Evolutionary conservation across 2,113 vertebrate species (phyloP).

Genomic region (Gorsachius goisagi): DNA sequence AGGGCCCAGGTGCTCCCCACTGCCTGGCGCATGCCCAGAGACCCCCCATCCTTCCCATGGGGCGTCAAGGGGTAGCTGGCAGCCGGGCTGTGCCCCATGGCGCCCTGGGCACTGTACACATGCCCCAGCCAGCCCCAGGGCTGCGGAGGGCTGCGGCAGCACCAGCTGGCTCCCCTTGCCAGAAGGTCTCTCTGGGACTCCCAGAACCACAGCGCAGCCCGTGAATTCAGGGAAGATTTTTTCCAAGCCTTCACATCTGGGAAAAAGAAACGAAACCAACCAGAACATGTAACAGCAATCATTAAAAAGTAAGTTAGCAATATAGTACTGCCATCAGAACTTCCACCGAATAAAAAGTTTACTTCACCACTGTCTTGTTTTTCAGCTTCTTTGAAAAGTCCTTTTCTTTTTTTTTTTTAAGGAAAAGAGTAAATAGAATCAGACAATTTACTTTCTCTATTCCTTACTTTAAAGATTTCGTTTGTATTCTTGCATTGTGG

Average conservation of each 20-base stretch:
- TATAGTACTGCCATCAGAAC: background rate
- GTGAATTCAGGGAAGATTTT: background rate
- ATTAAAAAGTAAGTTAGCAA: background rate
- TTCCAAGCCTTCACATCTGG: background rate
- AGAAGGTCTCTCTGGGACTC: background rate
- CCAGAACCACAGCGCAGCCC: background rate
- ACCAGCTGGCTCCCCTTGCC: background rate
- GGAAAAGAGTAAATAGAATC: background rate
- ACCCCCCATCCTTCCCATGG: background rate
- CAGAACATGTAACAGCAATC: background rate
- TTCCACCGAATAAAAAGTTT: background rate
- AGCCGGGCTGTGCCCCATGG: rapidly evolving
- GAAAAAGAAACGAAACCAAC: background rate
- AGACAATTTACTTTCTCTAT: background rate
- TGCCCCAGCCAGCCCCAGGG: background rate
- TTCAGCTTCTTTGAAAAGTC: background rate
- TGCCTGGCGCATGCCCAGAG: rapidly evolving
- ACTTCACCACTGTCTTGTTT: background rate
- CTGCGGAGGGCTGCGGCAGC: rapidly evolving
- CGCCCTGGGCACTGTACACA: rapidly evolving
- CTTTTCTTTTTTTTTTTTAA: background rate
- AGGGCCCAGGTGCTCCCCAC: too few relatives aligned
- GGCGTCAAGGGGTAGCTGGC: rapidly evolving
- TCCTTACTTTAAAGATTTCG: background rate
- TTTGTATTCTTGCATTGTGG: background rate